Base-by-base conservation (phyloP, 2,888 invertebrate genomes). In the Drosophila suboccidentalis region DNA sequence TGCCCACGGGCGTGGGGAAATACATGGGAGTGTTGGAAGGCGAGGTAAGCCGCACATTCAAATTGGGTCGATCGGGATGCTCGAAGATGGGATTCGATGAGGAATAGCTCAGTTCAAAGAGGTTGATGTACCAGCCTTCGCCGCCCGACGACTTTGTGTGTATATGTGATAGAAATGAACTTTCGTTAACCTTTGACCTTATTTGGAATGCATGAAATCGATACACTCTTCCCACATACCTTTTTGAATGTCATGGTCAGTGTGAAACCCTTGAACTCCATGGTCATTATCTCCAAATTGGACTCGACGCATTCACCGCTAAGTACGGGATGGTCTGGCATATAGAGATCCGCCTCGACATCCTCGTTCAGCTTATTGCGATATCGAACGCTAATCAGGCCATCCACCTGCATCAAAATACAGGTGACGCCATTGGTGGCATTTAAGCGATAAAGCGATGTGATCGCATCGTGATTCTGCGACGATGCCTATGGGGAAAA, bases 1-100 rank as follows among this genome's bases (percentile, higher is more conserved):
- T 96, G 17, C 97, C 97, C 9, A 97, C 96, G 0, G 97, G 97
- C 0, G 97, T 97, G 0, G 96, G 96, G 90, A 97, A 97, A 71
- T 97, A 93, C 92, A 96, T 94, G 5, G 95, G 94, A 55, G 90
- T 90, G 51, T 91, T 87, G 41, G 94, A 93, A 0, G 94, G 94
- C 0, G 95, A 95, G 13, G 93, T 94, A 32, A 95, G 92, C 2
- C 93, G 93, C 1, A 95, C 93, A 11, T 94, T 92, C 65, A 93
- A 76, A 1, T 94, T 94, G 36, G 94, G 94, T 75, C 94, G 94
- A 44, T 94, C 95, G 10, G 94, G 94, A 86, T 95, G 95, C 75
- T 94, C 94, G 66, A 95, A 92, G 32, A 94, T 93, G 80, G 93
- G 91, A 46, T 94, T 95, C 80, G 94, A 95, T 6, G 93, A 95